Base-by-base conservation (phyloP, 37 sponge, comb jelly and placozoan species). In the Tethya wilhelma region DNA sequence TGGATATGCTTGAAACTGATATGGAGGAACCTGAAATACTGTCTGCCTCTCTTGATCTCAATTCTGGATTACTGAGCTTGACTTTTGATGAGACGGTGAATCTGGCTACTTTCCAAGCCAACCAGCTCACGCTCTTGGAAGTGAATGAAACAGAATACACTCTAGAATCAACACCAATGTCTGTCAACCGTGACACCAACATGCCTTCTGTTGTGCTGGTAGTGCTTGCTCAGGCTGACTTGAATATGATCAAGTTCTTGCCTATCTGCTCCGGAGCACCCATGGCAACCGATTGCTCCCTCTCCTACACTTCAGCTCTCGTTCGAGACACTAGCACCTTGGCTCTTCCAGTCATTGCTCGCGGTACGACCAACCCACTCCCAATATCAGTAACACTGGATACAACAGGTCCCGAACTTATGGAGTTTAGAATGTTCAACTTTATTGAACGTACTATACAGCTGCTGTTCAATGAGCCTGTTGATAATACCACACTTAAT, bases 381-480 rank as follows among this genome's bases (percentile, higher is more conserved):
- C n/a, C 43, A 19, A 78, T 90, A 0, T 57, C 74, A 37, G 74
- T 92, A 23, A 26, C 42, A 29, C 55, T 59, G 8, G 96, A 96
- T 78, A 36, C 38, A 4, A 86, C 85, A 32, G 82, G 90, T 29
- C 97, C 97, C n/a, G 58, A 23, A 20, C 73, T 90, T 7, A 39
- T 74, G 0, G 68, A 76, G 25, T 96, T 96, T 71, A 53, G 72
- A 1, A 49, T n/a, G n/a, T 71, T 96, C 42, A 85, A 93, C 64
- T 83, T 93, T 33, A 55, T 87, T 37, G 55, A 70, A 31, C 32
- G 79, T 34, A 88, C 89, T 1, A 44, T 96, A 5, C 44, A 59
- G n/a, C 79, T 96, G 12, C 43, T 38, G 19, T 96, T 96, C 78
- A 79, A 93, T 74, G 97, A 96, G 70, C 91, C 91, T 17, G 56